Base-by-base conservation (phyloP, 2,797 vertebrate species). In the Gadopsis bispinosus region DNA sequence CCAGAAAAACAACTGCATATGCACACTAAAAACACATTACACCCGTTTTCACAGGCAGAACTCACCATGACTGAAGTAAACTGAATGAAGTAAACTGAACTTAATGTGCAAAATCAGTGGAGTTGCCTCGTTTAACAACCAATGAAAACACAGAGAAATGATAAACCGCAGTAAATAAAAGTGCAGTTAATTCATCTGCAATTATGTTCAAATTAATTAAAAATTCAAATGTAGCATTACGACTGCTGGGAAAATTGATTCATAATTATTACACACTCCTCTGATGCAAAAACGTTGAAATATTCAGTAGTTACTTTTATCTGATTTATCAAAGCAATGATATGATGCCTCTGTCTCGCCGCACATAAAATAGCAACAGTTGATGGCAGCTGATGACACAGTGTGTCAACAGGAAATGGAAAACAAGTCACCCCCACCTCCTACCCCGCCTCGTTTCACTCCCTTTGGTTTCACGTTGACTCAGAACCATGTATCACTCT, bases 381-480 rank as follows among this genome's bases (percentile, higher is more conserved):
- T 85, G 83, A 81, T 56, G 20, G 71, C 79, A 83, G 71, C 43
- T 75, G 87, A 90, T 88, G 88, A 89, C 88, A 83, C 39, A 33
- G 31, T n/a, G 63, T 77, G 80, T 92, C 89, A 90, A 87, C 81
- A 89, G 87, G 85, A 91, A 89, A 79, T 74, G 58, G 84, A 72
- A 81, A 83, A 75, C 4, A 13, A 79, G 53, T 19, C 80, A 48
- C 61, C 58, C 70, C 59, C 59, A 6, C 69, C 59, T 69, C 63
- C 55, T 53, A 41, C 35, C 35, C 60, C 11, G 22, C 81, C 54
- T 70, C 7, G 51, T 16, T 62, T 77, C 48, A 83, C 70, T 77
- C 77, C 16, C 77, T 80, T 71, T 43, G 67, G 50, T 80, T 82
- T 77, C 67, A 16, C 71, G 62, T 68, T 73, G 74, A 58, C 76